These are phyloP conservation scores for Crambe crambe DNA, from an alignment of 37 sponge, comb jelly and placozoan genomes.

Conservation along the genomic window DNA sequence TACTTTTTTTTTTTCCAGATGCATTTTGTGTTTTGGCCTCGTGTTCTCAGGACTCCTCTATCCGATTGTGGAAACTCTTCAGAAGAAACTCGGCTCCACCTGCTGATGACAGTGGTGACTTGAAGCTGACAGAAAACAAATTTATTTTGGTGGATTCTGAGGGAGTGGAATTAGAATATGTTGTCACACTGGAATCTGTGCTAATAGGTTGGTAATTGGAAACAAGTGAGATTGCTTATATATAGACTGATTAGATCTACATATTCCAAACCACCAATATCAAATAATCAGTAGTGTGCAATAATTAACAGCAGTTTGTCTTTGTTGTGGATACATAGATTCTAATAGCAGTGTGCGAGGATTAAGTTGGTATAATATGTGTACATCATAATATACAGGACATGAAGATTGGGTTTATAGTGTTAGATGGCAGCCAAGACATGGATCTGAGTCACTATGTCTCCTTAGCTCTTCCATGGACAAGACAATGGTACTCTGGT, in stretches of 20 bases:
- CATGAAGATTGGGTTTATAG: constrained; percentile 95
- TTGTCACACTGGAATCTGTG: constrained; percentile 61
- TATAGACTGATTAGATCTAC: not conserved
- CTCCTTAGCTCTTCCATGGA: constrained; percentile 91
- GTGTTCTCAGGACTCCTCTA: constrained; percentile 79
- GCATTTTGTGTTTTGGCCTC: constrained; percentile 59
- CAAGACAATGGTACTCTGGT: constrained; percentile 90
- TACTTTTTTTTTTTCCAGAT: not conserved
- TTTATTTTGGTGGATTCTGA: constrained; percentile 20
- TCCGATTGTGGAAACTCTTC: constrained; percentile 76
- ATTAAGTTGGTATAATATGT: no score
- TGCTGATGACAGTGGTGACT: constrained; percentile 13
- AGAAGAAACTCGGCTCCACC: not conserved
- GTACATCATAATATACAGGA: constrained; percentile 28
- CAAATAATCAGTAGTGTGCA: not conserved
- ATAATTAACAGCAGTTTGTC: not conserved
- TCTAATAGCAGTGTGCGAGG: not conserved
- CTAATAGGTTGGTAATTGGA: constrained; percentile 28
- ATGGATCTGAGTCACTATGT: constrained; percentile 28
- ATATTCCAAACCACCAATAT: not conserved
- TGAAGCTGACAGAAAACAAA: constrained; percentile 54
- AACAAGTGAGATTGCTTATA: not conserved
- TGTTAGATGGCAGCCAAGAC: constrained; percentile 64
- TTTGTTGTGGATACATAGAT: not conserved
- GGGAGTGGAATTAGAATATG: not conserved